Evolutionary conservation across 2,888 invertebrate genomes (phyloP), one percentile per base, ranked within the genome.

Genomic region (Lamproptera curius): DNA sequence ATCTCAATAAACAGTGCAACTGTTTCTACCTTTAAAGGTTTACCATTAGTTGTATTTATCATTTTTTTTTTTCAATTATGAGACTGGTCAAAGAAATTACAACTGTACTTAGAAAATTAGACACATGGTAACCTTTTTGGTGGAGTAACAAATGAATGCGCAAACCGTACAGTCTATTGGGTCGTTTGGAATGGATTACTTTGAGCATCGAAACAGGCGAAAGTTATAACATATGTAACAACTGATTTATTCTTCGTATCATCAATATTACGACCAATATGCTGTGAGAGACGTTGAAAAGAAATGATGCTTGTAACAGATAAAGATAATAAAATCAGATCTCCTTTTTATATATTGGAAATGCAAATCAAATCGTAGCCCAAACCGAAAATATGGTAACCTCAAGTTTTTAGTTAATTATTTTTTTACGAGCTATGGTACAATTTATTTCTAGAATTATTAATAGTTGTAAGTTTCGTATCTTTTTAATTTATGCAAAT

Each of bases 101-200:
- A 10, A 26, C 28, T 14, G 10, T 41, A 26, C 15, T 1, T 0
- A 28, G n/a, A 41, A 41, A 31, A 16, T 1, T 0, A 13, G 35
- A 35, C 15, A 1, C 4, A 39, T 48, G 35, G 38, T 17, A 0
- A 8, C 33, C 6, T 14, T 33, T 10, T 5, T 17, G 35, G n/a
- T 33, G 35, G 34, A 34, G 43, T 48, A 43, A 48, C 43, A 48
- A 48, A 48, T 43, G 28, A 43, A 26, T 39, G 3, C 34, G 26
- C 35, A 11, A 43, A 48, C 42, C 34, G 48, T 43, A 43, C 39
- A 35, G 48, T 28, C 34, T 48, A 48, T 42, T 42, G 42, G 48
- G 13, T 37, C 33, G 42, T 48, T 39, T 39, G 17, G 34, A 34
- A 48, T 33, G 20, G 20, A 45, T 38, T 11, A 38, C n/a, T 31